Evolutionary conservation across 2,113 vertebrate genomes (phyloP).

Genomic region (Ramphastos sulfuratus): DNA sequence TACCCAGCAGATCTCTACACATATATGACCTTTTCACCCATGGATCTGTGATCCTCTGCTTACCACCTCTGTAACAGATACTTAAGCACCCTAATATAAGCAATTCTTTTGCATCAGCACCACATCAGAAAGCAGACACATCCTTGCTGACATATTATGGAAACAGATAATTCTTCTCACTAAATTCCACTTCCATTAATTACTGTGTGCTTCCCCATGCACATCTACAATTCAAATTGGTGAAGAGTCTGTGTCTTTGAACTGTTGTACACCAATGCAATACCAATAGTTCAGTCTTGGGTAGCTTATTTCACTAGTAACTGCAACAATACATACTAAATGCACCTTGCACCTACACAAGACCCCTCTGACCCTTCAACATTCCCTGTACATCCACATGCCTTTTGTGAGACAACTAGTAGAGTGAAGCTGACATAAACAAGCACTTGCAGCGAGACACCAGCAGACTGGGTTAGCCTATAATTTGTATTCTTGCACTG

Average conservation of each 20-base stretch:
- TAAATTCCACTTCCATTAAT: not conserved
- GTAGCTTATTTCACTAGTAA: not conserved
- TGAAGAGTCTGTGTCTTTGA: not conserved
- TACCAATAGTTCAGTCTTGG: not conserved
- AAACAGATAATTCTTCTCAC: not conserved
- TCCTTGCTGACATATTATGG: not conserved
- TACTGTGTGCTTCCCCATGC: not conserved
- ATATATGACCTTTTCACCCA: not conserved
- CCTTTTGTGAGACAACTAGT: not conserved
- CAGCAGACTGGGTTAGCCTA: constrained; percentile 15
- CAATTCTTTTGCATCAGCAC: not conserved
- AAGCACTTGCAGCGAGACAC: not conserved
- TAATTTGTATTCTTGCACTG: constrained; percentile 61
- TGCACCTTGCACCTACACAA: not conserved
- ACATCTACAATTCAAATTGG: not conserved
- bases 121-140: not conserved
- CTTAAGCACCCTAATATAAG: not conserved
- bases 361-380: not conserved
- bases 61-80: not conserved
- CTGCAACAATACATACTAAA: not conserved
- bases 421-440: not conserved
- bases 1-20: not conserved
- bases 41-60: not conserved
- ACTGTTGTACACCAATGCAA: not conserved
- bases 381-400: not conserved